These are phyloP conservation scores for Genyomyrus donnyi DNA, from an alignment of 2,113 vertebrate species.

Conservation along the genomic window DNA sequence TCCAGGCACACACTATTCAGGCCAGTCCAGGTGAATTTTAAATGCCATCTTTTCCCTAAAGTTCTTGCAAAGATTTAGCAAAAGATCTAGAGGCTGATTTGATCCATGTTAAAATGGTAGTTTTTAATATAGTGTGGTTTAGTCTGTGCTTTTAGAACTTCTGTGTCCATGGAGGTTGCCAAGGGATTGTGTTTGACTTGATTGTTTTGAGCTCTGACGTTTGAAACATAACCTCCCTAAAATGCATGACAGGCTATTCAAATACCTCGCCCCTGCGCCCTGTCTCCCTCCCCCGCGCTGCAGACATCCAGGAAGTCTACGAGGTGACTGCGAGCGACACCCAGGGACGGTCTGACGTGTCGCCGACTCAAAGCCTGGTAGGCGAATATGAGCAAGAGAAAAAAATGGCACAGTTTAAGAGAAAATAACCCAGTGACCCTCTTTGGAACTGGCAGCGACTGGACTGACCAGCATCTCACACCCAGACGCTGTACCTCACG, in stretches of 20 bases:
- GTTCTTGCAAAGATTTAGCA: background rate
- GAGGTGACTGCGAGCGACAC: background rate
- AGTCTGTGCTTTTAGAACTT: background rate
- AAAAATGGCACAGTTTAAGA: background rate
- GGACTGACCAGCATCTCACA: background rate
- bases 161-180: background rate
- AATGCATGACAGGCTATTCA: background rate
- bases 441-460: background rate
- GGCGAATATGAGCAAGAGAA: background rate
- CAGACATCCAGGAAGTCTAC: background rate
- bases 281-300: background rate
- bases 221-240: background rate
- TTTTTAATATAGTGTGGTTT: background rate
- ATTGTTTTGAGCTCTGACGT: background rate
- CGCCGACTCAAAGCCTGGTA: background rate
- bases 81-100: background rate
- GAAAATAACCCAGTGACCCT: background rate
- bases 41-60: background rate
- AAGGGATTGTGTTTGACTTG: background rate
- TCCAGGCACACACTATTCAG: background rate
- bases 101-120: background rate
- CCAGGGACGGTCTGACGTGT: background rate
- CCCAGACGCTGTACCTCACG: background rate
- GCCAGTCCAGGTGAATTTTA: background rate
- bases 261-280: background rate